These are phyloP conservation scores for Thelaira solivaga DNA, from an alignment of 2,888 invertebrate species.

Conservation along the genomic window DNA sequence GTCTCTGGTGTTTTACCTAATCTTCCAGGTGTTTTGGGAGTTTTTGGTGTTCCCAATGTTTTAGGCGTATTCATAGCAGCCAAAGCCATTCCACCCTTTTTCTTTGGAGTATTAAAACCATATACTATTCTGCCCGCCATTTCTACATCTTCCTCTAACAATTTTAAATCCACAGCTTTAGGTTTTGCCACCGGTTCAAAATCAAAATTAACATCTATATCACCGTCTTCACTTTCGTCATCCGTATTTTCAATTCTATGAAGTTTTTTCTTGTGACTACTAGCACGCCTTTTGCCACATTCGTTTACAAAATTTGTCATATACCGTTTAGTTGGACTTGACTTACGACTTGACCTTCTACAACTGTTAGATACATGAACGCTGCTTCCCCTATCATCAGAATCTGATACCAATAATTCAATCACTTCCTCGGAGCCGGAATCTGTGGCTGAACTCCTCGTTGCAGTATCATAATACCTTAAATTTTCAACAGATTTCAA, in stretches of 20 bases:
- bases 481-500: constrained; percentile 61
- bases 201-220: constrained; percentile 26
- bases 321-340: constrained; percentile 70
- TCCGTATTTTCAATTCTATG: constrained; percentile 33
- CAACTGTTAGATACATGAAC: neutral
- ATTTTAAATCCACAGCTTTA: constrained; percentile 66
- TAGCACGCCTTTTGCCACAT: neutral
- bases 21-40: constrained; percentile 73
- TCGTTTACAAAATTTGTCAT: constrained; percentile 54
- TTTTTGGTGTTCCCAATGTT: constrained; percentile 75
- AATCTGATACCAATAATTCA: constrained; percentile 39
- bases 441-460: constrained; percentile 16
- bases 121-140: constrained; percentile 83
- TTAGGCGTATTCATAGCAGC: constrained; percentile 79
- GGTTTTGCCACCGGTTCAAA: constrained; percentile 56
- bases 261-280: neutral
- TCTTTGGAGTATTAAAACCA: constrained; percentile 82
- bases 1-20: constrained; percentile 70
- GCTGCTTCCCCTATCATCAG: constrained; percentile 45
- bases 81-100: constrained; percentile 80
- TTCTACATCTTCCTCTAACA: constrained; percentile 81
- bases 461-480: neutral
- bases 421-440: constrained; percentile 28
- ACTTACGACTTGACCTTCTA: constrained; percentile 65
- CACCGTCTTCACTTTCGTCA: constrained; percentile 27